Percentiles rank a stretch among this genome's conserved stretches.
Conservation (phyloP, 2,888 invertebrate genomes). For the Phaonia tiefii region DNA sequence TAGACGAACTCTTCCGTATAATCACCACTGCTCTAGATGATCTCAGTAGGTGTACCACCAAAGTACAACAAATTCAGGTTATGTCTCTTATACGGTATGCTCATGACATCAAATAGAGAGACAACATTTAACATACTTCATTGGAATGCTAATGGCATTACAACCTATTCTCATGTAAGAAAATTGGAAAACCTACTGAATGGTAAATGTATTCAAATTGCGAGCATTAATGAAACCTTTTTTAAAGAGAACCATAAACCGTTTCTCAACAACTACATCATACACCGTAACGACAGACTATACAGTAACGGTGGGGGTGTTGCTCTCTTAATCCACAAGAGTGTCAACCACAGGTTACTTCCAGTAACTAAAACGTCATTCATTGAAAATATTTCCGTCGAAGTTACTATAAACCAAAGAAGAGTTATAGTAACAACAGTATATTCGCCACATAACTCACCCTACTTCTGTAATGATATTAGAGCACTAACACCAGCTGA, state of each 20-base stretch:
- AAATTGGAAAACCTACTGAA: background rate
- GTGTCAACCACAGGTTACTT: background rate
- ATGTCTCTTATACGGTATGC: too few relatives aligned
- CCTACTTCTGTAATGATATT: slow-evolving; percentile 20
- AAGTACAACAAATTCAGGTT: background rate
- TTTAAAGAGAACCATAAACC: too few relatives aligned
- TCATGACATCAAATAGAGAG: too few relatives aligned
- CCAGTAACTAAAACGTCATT: background rate
- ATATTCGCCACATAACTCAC: too few relatives aligned
- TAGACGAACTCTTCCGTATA: background rate
- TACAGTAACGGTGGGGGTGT: background rate
- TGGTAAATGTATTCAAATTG: background rate
- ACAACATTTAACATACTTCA: too few relatives aligned
- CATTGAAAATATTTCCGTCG: slow-evolving; percentile 18
- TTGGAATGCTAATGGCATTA: background rate
- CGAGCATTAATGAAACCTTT: too few relatives aligned
- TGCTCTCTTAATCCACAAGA: background rate
- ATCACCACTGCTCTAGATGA: background rate
- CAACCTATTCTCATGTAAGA: background rate
- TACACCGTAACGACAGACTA: background rate
- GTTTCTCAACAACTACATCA: background rate
- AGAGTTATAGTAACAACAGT: too few relatives aligned
- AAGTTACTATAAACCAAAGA: too few relatives aligned
- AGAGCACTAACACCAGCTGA: background rate
- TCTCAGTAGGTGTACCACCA: background rate